Evolutionary conservation across 2,888 invertebrate genomes (phyloP).

Genomic region (Papilio protenor): DNA sequence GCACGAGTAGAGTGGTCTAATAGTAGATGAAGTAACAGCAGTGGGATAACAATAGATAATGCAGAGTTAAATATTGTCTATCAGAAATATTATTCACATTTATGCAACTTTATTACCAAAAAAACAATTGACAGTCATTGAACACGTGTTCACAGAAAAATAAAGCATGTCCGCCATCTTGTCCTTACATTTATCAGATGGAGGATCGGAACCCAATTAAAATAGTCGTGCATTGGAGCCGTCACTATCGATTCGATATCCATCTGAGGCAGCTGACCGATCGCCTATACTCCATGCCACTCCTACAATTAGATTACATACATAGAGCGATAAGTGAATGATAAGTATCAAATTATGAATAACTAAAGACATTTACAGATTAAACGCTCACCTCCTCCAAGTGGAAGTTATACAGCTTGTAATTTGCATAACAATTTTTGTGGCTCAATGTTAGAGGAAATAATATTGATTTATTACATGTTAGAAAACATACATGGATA

Average conservation of each 20-base stretch:
- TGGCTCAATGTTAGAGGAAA: neutral
- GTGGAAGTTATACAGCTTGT: neutral
- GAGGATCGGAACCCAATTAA: constrained; percentile 81
- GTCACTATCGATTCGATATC: constrained; percentile 77
- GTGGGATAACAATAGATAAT: too few relatives aligned
- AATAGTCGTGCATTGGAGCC: constrained; percentile 82
- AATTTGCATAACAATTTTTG: neutral
- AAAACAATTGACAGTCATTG: constrained; percentile 57
- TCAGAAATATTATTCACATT: neutral
- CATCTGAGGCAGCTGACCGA: constrained; percentile 76
- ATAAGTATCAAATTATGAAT: constrained; percentile 41
- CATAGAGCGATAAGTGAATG: constrained; percentile 44
- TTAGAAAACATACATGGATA: neutral
- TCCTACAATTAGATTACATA: constrained; percentile 49
- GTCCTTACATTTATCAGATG: constrained; percentile 70
- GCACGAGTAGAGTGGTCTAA: too few relatives aligned
- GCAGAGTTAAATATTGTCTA: neutral
- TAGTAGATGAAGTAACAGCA: neutral
- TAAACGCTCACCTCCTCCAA: neutral
- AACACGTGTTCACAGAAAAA: constrained; percentile 73
- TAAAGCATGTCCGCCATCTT: constrained; percentile 76
- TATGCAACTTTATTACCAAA: neutral
- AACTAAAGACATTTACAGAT: constrained; percentile 9
- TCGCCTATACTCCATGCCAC: constrained; percentile 62
- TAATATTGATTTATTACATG: neutral